Evolutionary conservation across 1,140 invertebrate species (phyloP), one percentile per base, ranked within the genome.

Genomic region (Aphidius gifuensis): DNA sequence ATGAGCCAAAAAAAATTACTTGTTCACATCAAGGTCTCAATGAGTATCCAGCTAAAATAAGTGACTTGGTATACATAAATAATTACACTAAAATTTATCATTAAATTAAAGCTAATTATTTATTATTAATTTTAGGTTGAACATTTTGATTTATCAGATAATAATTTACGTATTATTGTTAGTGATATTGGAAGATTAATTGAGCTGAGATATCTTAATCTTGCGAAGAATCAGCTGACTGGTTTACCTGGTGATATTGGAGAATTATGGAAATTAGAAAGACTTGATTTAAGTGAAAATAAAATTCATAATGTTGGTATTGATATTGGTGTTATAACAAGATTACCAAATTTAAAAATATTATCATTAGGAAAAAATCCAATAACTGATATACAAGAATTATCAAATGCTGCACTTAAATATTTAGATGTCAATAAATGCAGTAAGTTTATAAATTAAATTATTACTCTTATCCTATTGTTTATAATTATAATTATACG

Each of bases 81-180:
- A 45, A 58, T 16, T 38, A 46, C 32, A 23, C 39, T 43, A 11
- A 8, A 23, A 56, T 47, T 56, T 7, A 32, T 3, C 2, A 32
- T 32, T 32, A 11, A 21, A 44, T 49, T 49, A 3, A 5, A 5
- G 2, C 16, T 9, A 49, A n/a, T 49, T n/a, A 1, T 49, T 16
- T 6, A 21, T 65, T 16, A 16, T 53, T 39, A 45, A 57, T 58
- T 61, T 1, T 39, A 79, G 71, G 68, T 73, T 39, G 69, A 80
- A 53, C 51, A 74, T 5, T 55, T 80, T 49, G 72, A 80, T 56
- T 58, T 80, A 32, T 80, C 77, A 9, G 62, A 55, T 38, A 80
- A 80, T 53, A 48, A 63, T 9, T 62, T 80, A 51, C 64, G 53
- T 1, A 59, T 61, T 38, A 63, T 79, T 53, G 58, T 66, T 7